Conservation (phyloP, 2,888 invertebrate genomes). For the Synanthedon formicaeformis region DNA sequence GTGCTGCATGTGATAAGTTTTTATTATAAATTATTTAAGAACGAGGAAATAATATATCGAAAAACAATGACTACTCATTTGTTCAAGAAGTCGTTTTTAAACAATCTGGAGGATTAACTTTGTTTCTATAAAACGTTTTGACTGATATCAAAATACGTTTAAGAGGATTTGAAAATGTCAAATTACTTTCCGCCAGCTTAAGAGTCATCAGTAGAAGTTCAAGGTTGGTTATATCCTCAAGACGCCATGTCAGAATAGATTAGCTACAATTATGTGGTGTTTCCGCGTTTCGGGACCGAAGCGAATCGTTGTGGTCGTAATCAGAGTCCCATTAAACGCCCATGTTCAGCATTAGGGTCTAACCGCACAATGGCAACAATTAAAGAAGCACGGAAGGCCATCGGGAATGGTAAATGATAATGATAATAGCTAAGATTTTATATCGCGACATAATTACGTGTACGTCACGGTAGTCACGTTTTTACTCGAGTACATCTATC, state of each 20-base stretch:
- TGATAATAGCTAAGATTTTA: too few relatives aligned
- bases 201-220: conserved; percentile 27
- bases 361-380: conserved; percentile 32
- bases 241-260: conserved; percentile 29
- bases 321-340: conserved; percentile 47
- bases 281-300: conserved; percentile 39
- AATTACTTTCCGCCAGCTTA: conserved; percentile 19
- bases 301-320: conserved; percentile 33
- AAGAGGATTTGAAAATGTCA: conserved; percentile 3
- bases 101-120: too few relatives aligned
- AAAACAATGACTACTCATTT: too few relatives aligned
- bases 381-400: conserved; percentile 17
- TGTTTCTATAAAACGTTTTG: too few relatives aligned
- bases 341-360: conserved; percentile 36
- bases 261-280: conserved; percentile 22
- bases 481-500: too few relatives aligned
- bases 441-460: too few relatives aligned
- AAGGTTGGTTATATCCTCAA: conserved; percentile 29
- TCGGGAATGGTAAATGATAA: conserved; percentile 5
- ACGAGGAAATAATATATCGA: too few relatives aligned
- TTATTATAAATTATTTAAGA: too few relatives aligned
- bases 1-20: too few relatives aligned
- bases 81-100: too few relatives aligned
- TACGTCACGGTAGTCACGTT: too few relatives aligned
- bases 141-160: not conserved